phyloP scores from a whole-genome alignment of 2,113 vertebrate species.

The Cyprinus carpio region DNA sequence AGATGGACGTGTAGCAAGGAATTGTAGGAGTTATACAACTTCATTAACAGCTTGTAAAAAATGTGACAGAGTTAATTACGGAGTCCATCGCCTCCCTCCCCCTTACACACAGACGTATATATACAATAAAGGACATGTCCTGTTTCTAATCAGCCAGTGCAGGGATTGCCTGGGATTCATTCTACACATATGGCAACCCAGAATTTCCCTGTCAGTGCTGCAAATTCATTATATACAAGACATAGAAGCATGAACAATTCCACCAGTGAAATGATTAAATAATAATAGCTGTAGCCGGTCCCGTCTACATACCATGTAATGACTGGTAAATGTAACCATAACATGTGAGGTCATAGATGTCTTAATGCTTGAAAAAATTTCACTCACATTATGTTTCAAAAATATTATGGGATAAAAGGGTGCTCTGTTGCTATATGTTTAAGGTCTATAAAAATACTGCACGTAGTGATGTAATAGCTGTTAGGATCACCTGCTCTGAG shows the following conservation, averaged over 20 bases:
- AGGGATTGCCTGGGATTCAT: slow-evolving; percentile 51
- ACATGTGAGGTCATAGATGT: slow-evolving; percentile 13
- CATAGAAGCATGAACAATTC: not conserved
- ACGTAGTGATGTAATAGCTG: slow-evolving; percentile 21
- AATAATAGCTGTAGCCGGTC: slow-evolving; percentile 5
- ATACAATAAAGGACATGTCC: slow-evolving; percentile 53
- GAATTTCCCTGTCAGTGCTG: not conserved
- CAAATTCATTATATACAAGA: slow-evolving; percentile 17
- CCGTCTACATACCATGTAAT: slow-evolving; percentile 15
- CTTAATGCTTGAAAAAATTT: not conserved
- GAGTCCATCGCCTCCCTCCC: slow-evolving; percentile 48
- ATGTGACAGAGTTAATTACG: slow-evolving; percentile 59
- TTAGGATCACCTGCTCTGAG: slow-evolving; percentile 19
- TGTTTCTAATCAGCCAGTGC: slow-evolving; percentile 58
- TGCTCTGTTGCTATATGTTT: not conserved
- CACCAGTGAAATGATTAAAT: slow-evolving; percentile 18
- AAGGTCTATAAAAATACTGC: not conserved
- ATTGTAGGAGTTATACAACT: slow-evolving; percentile 46
- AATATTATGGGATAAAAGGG: not conserved
- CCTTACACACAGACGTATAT: not conserved
- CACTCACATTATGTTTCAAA: not conserved
- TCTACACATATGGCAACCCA: slow-evolving; percentile 50
- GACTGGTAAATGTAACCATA: slow-evolving; percentile 1
- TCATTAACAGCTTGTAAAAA: slow-evolving; percentile 60
- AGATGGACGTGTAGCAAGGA: slow-evolving; percentile 40